Base-by-base conservation (phyloP, 2,797 vertebrate genomes). In the Channallabes apus region DNA sequence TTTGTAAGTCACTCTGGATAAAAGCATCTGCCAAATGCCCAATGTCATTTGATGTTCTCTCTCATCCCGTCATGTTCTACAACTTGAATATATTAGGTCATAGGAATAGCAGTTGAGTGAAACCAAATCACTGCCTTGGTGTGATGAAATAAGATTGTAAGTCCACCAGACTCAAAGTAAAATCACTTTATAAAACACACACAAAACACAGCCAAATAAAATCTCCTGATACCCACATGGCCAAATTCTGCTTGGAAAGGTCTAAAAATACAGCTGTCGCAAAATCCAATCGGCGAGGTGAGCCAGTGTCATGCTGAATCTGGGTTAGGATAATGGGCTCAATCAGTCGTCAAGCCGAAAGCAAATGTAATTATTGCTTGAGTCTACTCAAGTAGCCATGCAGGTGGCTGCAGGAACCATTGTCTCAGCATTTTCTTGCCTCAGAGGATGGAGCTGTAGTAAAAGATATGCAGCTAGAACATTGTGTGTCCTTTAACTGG, bases 341-440 rank as follows among this genome's bases (percentile, higher is more conserved):
- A 85, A 89, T 89, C 86, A 85, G 85, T 77, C 83, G 75, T 83
- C 67, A 78, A 67, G 82, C 84, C 46, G 58, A 82, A 86, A 81
- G 85, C 83, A 80, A 85, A 85, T 88, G 83, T 86, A 86, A 88
- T 89, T 88, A 88, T 88, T 86, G 85, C 86, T 82, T 83, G 85
- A 86, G 83, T 87, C 78, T 80, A 75, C 82, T 80, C 72, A 64
- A 86, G 86, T 68, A 68, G 29, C 58, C 38, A 64, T 3, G 46
- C 83, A 86, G 75, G 69, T 65, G 85, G 75, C 85, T 86, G 79
- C 7, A 35, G 75, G 86, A 82, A 77, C 54, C 54, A 83, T 82
- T 72, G 83, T 84, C 80, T 88, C 86, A 86, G 86, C 82, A 84
- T 77, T 71, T 87, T 29, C 83, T 82, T 75, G 32, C 64, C 81